phyloP scores from a whole-genome alignment of 2,888 invertebrate species.

The Eupithecia exiguata region DNA sequence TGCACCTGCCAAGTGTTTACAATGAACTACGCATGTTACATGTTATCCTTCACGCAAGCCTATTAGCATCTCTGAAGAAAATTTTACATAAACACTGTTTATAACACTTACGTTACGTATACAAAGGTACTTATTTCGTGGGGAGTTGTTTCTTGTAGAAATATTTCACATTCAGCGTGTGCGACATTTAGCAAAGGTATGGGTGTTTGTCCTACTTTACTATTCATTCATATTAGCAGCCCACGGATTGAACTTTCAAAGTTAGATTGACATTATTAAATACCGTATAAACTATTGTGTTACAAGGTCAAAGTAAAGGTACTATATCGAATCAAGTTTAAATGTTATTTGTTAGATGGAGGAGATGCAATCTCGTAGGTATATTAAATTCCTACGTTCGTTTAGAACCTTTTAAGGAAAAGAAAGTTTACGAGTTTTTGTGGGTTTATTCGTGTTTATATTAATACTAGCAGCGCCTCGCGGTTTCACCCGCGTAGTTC shows the following conservation, averaged over 20 bases:
- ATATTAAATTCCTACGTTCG: neutral
- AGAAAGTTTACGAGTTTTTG: neutral
- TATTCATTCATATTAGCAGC: conserved; percentile 9
- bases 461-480: no score
- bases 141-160: neutral
- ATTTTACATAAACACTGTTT: conserved; percentile 36
- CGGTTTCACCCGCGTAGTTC: no score
- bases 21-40: conserved; percentile 16
- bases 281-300: conserved; percentile 5
- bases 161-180: neutral
- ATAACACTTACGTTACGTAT: neutral
- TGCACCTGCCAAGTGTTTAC: conserved; percentile 9
- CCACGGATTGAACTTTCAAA: conserved; percentile 12
- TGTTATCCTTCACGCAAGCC: conserved; percentile 29
- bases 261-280: conserved; percentile 16
- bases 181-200: neutral
- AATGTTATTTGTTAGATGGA: neutral
- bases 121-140: neutral
- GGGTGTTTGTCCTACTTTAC: conserved; percentile 3
- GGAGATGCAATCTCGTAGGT: neutral
- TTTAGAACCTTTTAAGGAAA: neutral
- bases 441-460: no score
- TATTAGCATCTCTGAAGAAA: conserved; percentile 48
- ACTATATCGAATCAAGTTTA: neutral
- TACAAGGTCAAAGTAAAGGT: conserved; percentile 12